phyloP scores from a whole-genome alignment of 35 echinoderm and acorn worm species.

The Apostichopus parvimensis region DNA sequence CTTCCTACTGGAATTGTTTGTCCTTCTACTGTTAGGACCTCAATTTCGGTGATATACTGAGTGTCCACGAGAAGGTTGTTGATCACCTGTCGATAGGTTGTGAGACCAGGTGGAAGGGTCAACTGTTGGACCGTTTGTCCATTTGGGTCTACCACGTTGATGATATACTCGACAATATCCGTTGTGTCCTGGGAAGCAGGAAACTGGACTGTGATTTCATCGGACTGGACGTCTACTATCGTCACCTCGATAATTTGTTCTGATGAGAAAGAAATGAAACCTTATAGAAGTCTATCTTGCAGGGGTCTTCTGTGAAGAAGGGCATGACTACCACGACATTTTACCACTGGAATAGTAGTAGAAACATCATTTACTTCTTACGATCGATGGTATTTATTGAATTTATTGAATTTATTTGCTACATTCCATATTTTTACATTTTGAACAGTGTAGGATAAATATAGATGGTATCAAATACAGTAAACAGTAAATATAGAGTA shows the following conservation, averaged over 20 bases:
- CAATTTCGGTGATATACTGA: neutral
- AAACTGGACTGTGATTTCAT: slow-evolving; percentile 15
- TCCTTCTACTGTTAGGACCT: slow-evolving; percentile 7
- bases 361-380: neutral
- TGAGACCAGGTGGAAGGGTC: neutral
- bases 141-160: slow-evolving; percentile 8
- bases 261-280: neutral
- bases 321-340: neutral
- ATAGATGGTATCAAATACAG: too few species aligned
- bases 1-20: slow-evolving; percentile 9
- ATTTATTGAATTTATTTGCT: too few species aligned
- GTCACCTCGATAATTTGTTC: slow-evolving; percentile 31
- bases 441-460: too few species aligned
- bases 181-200: slow-evolving; percentile 20
- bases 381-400: too few species aligned
- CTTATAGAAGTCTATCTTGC: too few species aligned
- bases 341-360: neutral
- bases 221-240: neutral
- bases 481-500: too few species aligned
- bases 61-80: slow-evolving; percentile 15
- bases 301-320: neutral
- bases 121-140: slow-evolving; percentile 23
- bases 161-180: slow-evolving; percentile 36
- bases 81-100: slow-evolving; percentile 14
- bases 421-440: too few species aligned